These are phyloP conservation scores for Parnassius smintheus DNA, from an alignment of 2,888 invertebrate species.

Conservation along the genomic window DNA sequence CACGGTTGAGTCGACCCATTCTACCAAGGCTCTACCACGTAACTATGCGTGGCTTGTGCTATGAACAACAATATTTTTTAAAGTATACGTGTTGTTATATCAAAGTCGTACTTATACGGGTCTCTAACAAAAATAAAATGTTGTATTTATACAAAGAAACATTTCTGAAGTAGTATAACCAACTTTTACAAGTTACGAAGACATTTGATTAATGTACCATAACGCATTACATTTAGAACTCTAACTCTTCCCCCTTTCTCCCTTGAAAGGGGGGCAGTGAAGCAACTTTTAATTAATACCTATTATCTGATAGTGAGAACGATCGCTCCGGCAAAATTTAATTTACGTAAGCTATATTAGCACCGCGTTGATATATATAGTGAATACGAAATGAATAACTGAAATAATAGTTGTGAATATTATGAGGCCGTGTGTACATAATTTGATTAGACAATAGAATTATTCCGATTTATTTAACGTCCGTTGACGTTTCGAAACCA, in stretches of 20 bases:
- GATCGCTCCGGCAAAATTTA: conserved; percentile 33
- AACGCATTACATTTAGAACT: conserved; percentile 10
- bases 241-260: conserved; percentile 2
- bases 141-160: neutral
- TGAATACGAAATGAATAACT: conserved; percentile 1
- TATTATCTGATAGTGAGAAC: conserved; percentile 40
- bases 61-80: no score
- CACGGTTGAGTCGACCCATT: no score
- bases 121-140: no score
- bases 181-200: conserved; percentile 14
- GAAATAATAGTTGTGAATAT: neutral
- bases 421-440: neutral
- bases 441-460: no score
- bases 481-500: no score
- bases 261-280: conserved; percentile 10
- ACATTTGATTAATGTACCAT: conserved; percentile 19
- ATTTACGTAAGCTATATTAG: conserved; percentile 29
- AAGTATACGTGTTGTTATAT: no score
- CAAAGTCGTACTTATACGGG: no score
- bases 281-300: conserved; percentile 49
- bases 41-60: no score
- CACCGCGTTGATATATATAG: conserved; percentile 1
- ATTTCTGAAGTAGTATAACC: neutral
- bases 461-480: no score
- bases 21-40: no score